These are phyloP conservation scores for Heliconius eleuchia DNA, from an alignment of 1,140 invertebrate species.

Conservation along the genomic window DNA sequence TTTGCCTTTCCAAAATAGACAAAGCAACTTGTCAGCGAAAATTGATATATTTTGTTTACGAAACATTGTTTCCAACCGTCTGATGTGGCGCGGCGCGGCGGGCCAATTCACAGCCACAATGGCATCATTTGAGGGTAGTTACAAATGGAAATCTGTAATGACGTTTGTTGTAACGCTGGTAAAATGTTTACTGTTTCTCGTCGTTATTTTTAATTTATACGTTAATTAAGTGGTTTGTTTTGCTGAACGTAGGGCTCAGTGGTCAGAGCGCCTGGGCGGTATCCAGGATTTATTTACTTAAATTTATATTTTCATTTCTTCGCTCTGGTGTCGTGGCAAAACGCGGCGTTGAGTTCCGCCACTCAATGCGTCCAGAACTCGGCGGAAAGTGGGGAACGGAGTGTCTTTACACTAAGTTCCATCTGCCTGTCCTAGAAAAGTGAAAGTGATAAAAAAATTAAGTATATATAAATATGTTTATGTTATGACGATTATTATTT, in stretches of 20 bases:
- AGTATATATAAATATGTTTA: not conserved
- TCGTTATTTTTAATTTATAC: not conserved
- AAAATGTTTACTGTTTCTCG: not conserved
- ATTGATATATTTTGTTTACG: conserved; percentile 39
- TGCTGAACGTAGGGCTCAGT: no score
- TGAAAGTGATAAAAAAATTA: no score
- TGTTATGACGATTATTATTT: not conserved
- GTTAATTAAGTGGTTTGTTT: not conserved
- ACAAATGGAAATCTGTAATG: not conserved
- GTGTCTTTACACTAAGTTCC: no score
- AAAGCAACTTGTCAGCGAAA: conserved; percentile 35
- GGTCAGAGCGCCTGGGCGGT: no score
- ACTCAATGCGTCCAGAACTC: no score
- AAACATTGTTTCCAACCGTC: conserved; percentile 33
- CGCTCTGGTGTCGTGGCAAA: no score
- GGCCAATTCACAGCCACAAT: not conserved
- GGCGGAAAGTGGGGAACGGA: no score
- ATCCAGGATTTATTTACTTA: no score
- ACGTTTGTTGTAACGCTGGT: not conserved
- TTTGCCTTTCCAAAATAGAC: conserved; percentile 33
- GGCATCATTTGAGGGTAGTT: not conserved
- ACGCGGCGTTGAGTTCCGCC: no score
- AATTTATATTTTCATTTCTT: no score
- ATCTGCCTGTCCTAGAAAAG: no score
- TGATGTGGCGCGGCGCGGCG: not conserved